Base-by-base conservation (phyloP, 2,888 invertebrate genomes). In the Piscicola geometra region DNA sequence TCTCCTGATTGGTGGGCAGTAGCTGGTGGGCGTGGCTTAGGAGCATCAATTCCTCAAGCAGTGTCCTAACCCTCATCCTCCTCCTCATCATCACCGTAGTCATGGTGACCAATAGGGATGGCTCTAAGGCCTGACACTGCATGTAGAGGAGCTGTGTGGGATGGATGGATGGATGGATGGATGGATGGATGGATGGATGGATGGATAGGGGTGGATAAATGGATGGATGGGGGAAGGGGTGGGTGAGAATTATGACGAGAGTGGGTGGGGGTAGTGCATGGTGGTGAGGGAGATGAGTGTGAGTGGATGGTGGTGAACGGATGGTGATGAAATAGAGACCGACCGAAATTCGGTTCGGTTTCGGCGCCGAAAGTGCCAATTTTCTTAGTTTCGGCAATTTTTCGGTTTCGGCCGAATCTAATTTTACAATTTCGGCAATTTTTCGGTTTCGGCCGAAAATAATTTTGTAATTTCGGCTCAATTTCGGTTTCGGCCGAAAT, bases 11-110 rank as follows among this genome's bases (percentile, higher is more conserved):
- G 60, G 60, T 21, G 9, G 60, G 21, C 5, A 56, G n/a, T 3
- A 56, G 60, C n/a, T 56, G 60, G 60, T 56, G n/a, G 60, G 60
- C 60, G 60, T 56, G 60, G n/a, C 60, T 56, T 25, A 56, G 60
- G 5, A 56, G 60, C 60, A 56, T 18, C 21, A 56, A n/a, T 21
- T 56, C 60, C 25, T 56, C 60, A 9, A 56, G n/a, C 5, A 25
- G 25, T 5, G 60, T 56, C 60, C 60, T 56, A 21, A 56, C 60
- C 60, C 60, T 56, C 60, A 56, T 56, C 60, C 60, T 56, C 60
- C 60, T 56, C n/a, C 60, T 56, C 60, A 56, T 56, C 60, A 56
- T 56, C 21, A 56, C 60, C 3, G 60, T 56, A 18, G 60, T 56
- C 12, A 21, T 25, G 60, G 60, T 56, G 25, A 56, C 60, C 5